Evolutionary conservation across 2,888 invertebrate species (phyloP).

Genomic region (Heteromyza rotundicornis): DNA sequence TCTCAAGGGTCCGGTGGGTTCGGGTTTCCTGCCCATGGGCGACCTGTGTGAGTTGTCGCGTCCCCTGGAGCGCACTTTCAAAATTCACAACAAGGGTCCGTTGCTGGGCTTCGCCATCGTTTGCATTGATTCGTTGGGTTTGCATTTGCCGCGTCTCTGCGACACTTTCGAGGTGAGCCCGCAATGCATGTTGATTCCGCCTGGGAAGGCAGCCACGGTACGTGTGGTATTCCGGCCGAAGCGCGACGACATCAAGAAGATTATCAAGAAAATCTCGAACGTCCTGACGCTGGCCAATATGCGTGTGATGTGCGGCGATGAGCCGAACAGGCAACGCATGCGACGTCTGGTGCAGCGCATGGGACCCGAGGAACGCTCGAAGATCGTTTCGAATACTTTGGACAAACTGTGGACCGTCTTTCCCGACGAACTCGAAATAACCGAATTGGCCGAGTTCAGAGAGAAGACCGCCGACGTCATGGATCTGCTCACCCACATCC

Average conservation of each 20-base stretch:
- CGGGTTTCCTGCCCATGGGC: conserved; percentile 68
- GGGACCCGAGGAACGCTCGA: conserved; percentile 45
- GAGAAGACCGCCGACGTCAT: conserved; percentile 50
- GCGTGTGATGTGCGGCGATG: conserved; percentile 64
- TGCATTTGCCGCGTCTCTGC: conserved; percentile 51
- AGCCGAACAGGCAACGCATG: conserved; percentile 63
- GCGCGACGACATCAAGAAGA: conserved; percentile 63
- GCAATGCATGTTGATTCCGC: conserved; percentile 60
- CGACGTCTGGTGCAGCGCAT: conserved; percentile 50
- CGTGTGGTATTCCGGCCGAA: conserved; percentile 63
- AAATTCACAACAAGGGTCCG: conserved; percentile 66
- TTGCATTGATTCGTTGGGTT: conserved; percentile 50
- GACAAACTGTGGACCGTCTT: conserved; percentile 50
- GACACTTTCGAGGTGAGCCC: conserved; percentile 61
- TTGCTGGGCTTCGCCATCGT: conserved; percentile 65
- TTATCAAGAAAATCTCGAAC: conserved; percentile 53
- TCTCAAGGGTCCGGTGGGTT: conserved; percentile 66
- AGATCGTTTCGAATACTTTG: conserved; percentile 42
- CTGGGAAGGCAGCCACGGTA: conserved; percentile 59
- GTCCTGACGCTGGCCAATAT: conserved; percentile 63
- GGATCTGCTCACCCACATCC: conserved; percentile 52
- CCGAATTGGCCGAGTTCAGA: conserved; percentile 44
- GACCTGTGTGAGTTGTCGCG: conserved; percentile 63
- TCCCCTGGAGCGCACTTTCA: conserved; percentile 63
- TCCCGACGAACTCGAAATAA: conserved; percentile 47